A percentile compares a stretch with the other conserved stretches of the same genome.
These are phyloP conservation scores for Anarrhichthys ocellatus DNA, from an alignment of 2,113 vertebrate genomes.

Conservation along the genomic window DNA sequence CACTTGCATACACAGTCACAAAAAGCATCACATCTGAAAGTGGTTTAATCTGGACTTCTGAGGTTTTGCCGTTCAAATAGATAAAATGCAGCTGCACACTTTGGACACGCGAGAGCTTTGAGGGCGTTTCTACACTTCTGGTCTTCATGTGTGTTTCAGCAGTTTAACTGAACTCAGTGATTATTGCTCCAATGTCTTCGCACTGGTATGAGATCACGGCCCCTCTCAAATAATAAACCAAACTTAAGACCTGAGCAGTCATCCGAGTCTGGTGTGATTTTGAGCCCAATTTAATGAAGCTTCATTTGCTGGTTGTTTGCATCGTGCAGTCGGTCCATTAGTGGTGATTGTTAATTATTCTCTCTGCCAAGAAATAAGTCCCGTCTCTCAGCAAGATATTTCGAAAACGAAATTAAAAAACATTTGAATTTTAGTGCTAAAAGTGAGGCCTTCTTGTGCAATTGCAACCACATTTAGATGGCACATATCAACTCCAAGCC, in stretches of 20 bases:
- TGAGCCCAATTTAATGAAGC: constrained; percentile 10
- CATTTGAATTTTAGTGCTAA: background rate
- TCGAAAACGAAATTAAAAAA: background rate
- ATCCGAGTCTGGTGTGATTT: constrained; percentile 22
- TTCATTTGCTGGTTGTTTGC: constrained; percentile 18
- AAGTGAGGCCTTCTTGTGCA: background rate
- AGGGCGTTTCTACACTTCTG: constrained; percentile 19
- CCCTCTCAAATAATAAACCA: constrained; percentile 50
- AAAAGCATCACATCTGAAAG: constrained; percentile 74
- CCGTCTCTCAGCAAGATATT: background rate
- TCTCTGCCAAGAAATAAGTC: background rate
- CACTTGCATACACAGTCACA: constrained; percentile 73
- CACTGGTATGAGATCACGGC: background rate
- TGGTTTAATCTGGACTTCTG: constrained; percentile 58
- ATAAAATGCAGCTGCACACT: constrained; percentile 78
- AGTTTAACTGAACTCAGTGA: background rate
- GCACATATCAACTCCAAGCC: background rate
- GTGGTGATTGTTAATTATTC: constrained; percentile 25
- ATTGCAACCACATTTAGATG: constrained; percentile 15
- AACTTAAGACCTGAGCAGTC: constrained; percentile 18
- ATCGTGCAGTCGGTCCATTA: constrained; percentile 18
- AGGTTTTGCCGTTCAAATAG: constrained; percentile 65
- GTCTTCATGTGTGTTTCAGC: background rate
- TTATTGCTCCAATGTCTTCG: constrained; percentile 27
- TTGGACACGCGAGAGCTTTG: constrained; percentile 32